Evolutionary conservation across 2,888 invertebrate species (phyloP), one percentile per base, ranked within the genome.

Genomic region (Hirtodrosophila trivittata): DNA sequence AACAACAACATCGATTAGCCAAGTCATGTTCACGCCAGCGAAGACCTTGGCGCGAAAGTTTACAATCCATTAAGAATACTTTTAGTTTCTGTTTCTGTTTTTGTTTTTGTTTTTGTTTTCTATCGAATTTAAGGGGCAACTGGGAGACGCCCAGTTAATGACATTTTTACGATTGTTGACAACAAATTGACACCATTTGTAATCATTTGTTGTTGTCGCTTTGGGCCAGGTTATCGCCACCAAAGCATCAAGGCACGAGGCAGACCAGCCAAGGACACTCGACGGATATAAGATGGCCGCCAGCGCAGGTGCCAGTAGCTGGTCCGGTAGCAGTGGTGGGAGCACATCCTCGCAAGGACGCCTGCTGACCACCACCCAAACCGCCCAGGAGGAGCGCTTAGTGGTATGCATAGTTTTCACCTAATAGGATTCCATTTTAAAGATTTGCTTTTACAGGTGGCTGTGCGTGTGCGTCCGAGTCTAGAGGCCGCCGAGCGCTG

Each of bases 401-500:
- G 88, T 91, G 88, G 91, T 91, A 52, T 78, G 87, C 21, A 33
- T 3, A n/a, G n/a, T n/a, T n/a, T n/a, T n/a, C n/a, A n/a, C 3
- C 14, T 16, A 9, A 45, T n/a, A 25, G 25, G 28, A 45, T 7
- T 38, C 6, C 0, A 3, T 8, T 4, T n/a, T n/a, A n/a, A n/a
- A n/a, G n/a, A n/a, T n/a, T n/a, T n/a, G n/a, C n/a, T n/a, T 12
- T 50, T 45, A 0, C 26, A 90, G 97, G 98, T 98, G 65, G 97
- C 96, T 42, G 95, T 98, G 52, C 94, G 98, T 81, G 95, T 98
- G 67, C 93, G 97, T 59, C 98, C 98, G 5, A 92, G 96, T 68
- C 93, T 94, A 68, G 98, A 98, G 91, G 93, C 94, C 43, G 93
- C 78, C 16, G 89, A 89, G 37, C 89, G 90, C 54, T 91, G 91